Evolutionary conservation across 2,888 invertebrate species (phyloP).

Genomic region (Caenorhabditis sp.): DNA sequence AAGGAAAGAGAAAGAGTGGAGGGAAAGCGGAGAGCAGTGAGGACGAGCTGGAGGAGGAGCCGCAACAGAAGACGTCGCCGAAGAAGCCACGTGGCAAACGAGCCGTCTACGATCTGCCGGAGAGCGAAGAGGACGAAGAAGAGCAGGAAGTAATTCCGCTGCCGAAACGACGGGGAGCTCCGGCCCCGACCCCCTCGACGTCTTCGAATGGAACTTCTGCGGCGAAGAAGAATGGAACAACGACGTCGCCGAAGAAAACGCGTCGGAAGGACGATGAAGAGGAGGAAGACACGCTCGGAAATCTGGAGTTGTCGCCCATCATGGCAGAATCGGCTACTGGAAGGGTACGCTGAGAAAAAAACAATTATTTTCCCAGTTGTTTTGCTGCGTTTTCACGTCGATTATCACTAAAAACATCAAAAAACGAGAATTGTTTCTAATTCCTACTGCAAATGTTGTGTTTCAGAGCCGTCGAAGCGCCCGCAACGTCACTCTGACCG

Average conservation of each 20-base stretch:
- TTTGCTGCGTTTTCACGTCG: too few species aligned
- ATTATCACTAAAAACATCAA: not conserved
- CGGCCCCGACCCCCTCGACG: not conserved
- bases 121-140: constrained; percentile 36
- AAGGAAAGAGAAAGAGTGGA: constrained; percentile 3
- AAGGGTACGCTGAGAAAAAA: not conserved
- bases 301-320: constrained; percentile 33
- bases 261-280: constrained; percentile 5
- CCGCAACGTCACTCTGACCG: constrained; percentile 9
- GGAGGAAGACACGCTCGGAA: not conserved
- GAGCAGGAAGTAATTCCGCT: constrained; percentile 10
- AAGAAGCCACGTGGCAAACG: constrained; percentile 20
- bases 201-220: constrained; percentile 19
- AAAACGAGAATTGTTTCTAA: not conserved
- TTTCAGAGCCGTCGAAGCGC: constrained; percentile 34
- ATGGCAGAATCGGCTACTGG: constrained; percentile 12
- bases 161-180: constrained; percentile 5
- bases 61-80: not conserved
- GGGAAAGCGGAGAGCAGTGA: constrained; percentile 6
- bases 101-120: constrained; percentile 17
- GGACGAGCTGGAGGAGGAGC: constrained; percentile 22
- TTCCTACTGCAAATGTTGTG: not conserved
- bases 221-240: constrained; percentile 4
- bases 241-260: not conserved
- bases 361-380: not conserved